Base-by-base conservation (phyloP, 2,888 invertebrate species). In the Lycocerus yunnanus region DNA sequence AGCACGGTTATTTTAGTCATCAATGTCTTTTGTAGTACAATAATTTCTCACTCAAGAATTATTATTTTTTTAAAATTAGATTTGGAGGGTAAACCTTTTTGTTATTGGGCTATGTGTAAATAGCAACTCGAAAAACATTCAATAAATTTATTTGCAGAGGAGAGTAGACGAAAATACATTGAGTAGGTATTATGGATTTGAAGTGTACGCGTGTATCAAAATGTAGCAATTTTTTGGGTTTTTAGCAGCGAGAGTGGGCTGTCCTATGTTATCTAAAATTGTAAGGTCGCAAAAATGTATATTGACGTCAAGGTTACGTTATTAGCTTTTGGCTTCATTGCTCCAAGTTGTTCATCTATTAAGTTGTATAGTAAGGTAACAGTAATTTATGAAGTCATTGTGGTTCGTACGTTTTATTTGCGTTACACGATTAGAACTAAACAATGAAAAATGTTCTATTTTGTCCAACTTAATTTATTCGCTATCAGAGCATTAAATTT, bases 311-410 rank as follows among this genome's bases (percentile, higher is more conserved):
- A 63, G 61, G 61, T 63, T 63, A 20, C 13, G 20, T 63, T 20
- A 63, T 63, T 63, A 63, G 60, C 16, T 63, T 63, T 63, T 63
- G 61, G 61, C 61, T 15, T 63, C 16, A 13, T 63, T 18, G 16
- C 16, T 15, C 10, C 15, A 63, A 20, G 61, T 18, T 16, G 20
- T 63, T 18, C 61, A 20, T 63, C 61, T 43, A 43, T 43, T 60
- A 63, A 20, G 61, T 18, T 16, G 20, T 63, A n/a, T 20, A 20
- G 16, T 20, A 20, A 20, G 16, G 61, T 63, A 63, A 63, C 20
- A 63, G 20, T 63, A 63, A 63, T 15, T 63, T 63, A 20, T 63
- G 61, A 63, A 63, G 61, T 63, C 61, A 63, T 63, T 63, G 18
- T 16, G 20, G 20, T 63, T 63, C 61, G 18, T 63, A 63, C 16